A percentile compares a stretch with the other conserved stretches of the same genome.
Conservation (phyloP, 2,113 vertebrate genomes). For the Syngnathoides biaculeatus region DNA sequence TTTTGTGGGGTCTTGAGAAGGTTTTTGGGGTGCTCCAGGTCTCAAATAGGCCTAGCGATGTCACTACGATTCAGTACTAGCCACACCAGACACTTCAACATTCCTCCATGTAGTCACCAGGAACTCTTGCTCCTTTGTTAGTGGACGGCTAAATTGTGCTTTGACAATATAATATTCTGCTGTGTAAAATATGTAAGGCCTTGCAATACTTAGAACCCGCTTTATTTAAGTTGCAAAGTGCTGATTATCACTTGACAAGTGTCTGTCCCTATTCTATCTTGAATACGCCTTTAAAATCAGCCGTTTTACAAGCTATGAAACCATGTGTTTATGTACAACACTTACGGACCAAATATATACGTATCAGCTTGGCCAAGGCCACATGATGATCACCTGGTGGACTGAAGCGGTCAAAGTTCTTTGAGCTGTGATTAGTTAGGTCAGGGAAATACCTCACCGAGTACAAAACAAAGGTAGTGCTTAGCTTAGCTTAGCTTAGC, state of each 20-base stretch:
- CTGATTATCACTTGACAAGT: constrained; percentile 17
- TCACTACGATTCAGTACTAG: not conserved
- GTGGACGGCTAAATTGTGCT: not conserved
- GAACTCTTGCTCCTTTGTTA: too few relatives aligned
- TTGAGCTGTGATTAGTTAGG: not conserved
- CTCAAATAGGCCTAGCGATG: too few relatives aligned
- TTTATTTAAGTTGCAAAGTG: constrained; percentile 27
- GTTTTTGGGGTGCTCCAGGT: too few relatives aligned
- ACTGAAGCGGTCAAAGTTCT: not conserved
- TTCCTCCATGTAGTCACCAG: too few relatives aligned
- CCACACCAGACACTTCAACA: not conserved
- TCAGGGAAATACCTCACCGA: not conserved
- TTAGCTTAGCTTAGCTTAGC: not conserved
- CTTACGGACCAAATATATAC: too few relatives aligned
- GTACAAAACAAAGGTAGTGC: not conserved
- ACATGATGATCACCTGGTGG: too few relatives aligned
- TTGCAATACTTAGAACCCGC: constrained; percentile 13
- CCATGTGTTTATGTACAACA: too few relatives aligned
- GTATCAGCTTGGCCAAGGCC: constrained; percentile 7
- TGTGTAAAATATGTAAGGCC: not conserved
- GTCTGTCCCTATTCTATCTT: not conserved
- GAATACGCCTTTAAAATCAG: constrained; percentile 25
- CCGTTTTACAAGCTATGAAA: constrained; percentile 24
- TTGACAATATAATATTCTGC: not conserved
- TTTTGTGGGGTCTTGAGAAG: too few relatives aligned